These are phyloP conservation scores for Micropterix aruncella DNA, from an alignment of 2,888 invertebrate species.

Conservation along the genomic window DNA sequence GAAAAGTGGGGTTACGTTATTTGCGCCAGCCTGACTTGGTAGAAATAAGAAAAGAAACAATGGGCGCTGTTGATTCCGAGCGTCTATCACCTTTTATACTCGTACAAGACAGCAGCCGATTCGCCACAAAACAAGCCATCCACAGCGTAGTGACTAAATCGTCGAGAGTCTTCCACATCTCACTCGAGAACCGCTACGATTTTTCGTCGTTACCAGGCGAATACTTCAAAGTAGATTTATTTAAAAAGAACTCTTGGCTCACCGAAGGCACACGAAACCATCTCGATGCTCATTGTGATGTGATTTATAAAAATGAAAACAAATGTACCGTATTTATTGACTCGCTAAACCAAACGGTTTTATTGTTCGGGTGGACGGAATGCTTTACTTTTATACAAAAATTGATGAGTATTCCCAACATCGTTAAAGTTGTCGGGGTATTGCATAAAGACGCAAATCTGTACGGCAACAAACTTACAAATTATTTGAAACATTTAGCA, in stretches of 20 bases:
- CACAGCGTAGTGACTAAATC: no score
- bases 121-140: no score
- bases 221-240: background rate
- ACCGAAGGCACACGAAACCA: background rate
- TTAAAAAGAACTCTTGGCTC: background rate
- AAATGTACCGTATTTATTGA: slow-evolving; percentile 25
- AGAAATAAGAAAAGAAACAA: no score
- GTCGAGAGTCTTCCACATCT: background rate
- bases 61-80: no score
- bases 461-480: slow-evolving; percentile 23
- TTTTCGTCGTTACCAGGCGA: background rate
- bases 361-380: slow-evolving; percentile 23
- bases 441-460: slow-evolving; percentile 36
- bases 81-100: no score
- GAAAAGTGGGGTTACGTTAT: no score
- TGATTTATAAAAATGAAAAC: slow-evolving; percentile 2
- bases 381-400: slow-evolving; percentile 6
- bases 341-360: slow-evolving; percentile 30
- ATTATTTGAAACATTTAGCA: slow-evolving; percentile 31
- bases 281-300: background rate
- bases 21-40: no score
- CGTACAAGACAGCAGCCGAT: no score
- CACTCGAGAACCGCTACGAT: background rate
- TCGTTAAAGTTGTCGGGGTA: slow-evolving; percentile 20
- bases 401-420: slow-evolving; percentile 2